Base-by-base conservation (phyloP, 2,888 invertebrate species). In the Eremobia ochroleuca region DNA sequence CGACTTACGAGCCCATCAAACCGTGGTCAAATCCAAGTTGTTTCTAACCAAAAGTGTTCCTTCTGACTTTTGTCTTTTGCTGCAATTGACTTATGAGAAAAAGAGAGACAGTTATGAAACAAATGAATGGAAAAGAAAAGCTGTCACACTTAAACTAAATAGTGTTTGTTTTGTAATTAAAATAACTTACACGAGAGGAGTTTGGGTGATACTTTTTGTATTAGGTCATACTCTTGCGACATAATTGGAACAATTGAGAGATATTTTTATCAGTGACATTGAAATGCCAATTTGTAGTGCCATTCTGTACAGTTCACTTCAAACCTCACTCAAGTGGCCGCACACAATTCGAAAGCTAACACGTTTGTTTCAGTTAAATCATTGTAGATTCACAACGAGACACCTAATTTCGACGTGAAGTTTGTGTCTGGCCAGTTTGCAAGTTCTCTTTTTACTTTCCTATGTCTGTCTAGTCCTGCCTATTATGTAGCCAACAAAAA, bases 161-260 rank as follows among this genome's bases (percentile, higher is more conserved):
- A 25, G n/a, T 77, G 34, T 78, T 70, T 78, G 34, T 11, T 52
- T 43, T 43, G 59, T 65, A 28, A 59, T 66, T 43, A 52, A 52
- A 65, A 52, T 52, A 58, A 49, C 11, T 65, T 40, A 55, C 4
- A 55, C 28, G 11, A 40, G n/a, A 40, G 9, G 15, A 58, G 6
- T n/a, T 75, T 25, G 8, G 37, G n/a, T 43, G 62, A 13, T 37
- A 75, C 31, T 25, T 28, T 34, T 71, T 13, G 21, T 28, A n/a
- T 49, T 49, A 46, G 25, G 9, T 18, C 31, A 46, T 25, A 46
- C 6, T 25, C 1, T 34, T 9, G 31, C 5, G n/a, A 37, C 37
- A 4, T 15, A 37, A 5, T 15, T 37, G 64, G n/a, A 37, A 37
- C 15, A 37, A 37, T n/a, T 64, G n/a, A n/a, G 8, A 64, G 4